phyloP scores from a whole-genome alignment of 2,113 vertebrate species.

The Hipposideros armiger region DNA sequence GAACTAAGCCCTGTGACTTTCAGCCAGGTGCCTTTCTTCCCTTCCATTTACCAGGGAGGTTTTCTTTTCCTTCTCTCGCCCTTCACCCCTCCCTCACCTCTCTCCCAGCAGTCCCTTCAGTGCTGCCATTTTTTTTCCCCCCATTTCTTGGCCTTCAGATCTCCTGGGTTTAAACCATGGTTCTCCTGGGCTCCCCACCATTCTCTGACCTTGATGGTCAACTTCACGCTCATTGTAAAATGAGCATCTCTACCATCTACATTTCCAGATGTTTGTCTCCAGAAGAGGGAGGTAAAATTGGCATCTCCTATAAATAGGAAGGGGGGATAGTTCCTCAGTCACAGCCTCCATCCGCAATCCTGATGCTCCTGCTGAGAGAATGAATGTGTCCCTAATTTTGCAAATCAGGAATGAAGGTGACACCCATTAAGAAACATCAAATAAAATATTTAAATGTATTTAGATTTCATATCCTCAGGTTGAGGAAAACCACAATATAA shows the following conservation, averaged over 20 bases:
- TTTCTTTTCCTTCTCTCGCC: background rate
- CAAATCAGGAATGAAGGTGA: slow-evolving; percentile 48
- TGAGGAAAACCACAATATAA: slow-evolving; percentile 47
- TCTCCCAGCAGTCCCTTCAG: background rate
- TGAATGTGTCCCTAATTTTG: background rate
- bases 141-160: background rate
- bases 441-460: slow-evolving; percentile 78
- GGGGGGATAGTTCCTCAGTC: background rate
- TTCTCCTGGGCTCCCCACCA: background rate
- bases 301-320: background rate
- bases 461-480: slow-evolving; percentile 54
- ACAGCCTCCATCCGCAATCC: background rate
- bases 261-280: background rate
- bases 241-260: background rate
- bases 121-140: background rate
- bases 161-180: background rate
- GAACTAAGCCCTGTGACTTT: background rate
- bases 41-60: background rate
- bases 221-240: background rate
- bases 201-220: background rate
- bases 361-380: background rate
- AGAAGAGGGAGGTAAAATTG: background rate
- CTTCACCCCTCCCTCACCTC: background rate
- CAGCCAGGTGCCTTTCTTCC: rapidly evolving
- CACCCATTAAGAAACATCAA: slow-evolving; percentile 57